Percentiles rank a stretch among this genome's conserved stretches.
Evolutionary conservation across 2,113 vertebrate species (phyloP).

Genomic region (Pyrgilauda ruficollis): DNA sequence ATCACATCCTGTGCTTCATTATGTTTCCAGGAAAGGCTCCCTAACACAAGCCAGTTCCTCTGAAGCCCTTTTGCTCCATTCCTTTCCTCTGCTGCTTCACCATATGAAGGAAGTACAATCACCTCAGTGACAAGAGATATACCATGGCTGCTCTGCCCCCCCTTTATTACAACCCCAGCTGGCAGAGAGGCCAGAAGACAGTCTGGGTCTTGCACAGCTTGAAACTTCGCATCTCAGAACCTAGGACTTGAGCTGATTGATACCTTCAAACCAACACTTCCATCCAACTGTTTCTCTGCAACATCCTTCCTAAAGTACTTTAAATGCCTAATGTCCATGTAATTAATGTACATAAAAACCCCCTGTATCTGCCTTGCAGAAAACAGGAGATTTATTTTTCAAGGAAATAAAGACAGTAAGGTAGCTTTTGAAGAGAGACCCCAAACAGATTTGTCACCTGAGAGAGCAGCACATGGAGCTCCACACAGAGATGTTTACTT

Average conservation of each 20-base stretch:
- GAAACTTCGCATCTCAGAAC: background rate
- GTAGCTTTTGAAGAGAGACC: background rate
- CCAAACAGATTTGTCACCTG: background rate
- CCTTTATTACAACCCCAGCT: background rate
- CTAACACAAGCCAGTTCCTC: background rate
- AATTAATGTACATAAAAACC: background rate
- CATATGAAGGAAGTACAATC: background rate
- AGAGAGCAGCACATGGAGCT: background rate
- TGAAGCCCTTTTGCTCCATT: background rate
- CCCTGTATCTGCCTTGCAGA: background rate
- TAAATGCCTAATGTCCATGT: background rate
- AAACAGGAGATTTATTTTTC: background rate
- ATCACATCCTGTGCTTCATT: background rate
- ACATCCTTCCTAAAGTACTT: background rate
- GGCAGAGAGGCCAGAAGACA: background rate
- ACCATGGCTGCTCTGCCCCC: accelerated
- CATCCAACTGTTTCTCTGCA: background rate
- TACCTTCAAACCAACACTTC: background rate
- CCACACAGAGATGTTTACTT: background rate
- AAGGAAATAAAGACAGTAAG: background rate
- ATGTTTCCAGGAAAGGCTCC: background rate
- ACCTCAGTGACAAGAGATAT: background rate
- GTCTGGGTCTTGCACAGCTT: background rate
- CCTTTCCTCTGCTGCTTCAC: background rate
- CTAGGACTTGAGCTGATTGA: background rate